These are phyloP conservation scores for Sarcoramphus papa DNA, from an alignment of 2,797 vertebrate genomes.

Conservation along the genomic window DNA sequence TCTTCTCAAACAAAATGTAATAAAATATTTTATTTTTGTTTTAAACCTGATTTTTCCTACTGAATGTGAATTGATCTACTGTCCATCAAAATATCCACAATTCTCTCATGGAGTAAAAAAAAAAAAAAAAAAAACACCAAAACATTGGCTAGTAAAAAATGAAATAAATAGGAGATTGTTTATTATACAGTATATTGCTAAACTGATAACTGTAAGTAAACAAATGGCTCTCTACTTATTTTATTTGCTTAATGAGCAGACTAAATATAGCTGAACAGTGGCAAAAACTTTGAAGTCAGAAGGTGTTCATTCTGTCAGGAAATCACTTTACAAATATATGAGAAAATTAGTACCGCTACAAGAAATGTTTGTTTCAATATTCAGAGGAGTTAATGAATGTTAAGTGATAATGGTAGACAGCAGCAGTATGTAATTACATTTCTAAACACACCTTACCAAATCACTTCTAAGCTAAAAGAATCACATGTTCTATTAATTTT, in stretches of 20 bases:
- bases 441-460: constrained; percentile 51
- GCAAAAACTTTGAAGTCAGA: constrained; percentile 32
- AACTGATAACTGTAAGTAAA: not conserved
- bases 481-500: constrained; percentile 58
- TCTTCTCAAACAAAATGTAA: not conserved
- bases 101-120: not conserved
- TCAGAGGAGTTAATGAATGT: constrained; percentile 49
- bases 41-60: not conserved
- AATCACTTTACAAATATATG: constrained; percentile 22
- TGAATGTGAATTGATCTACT: not conserved
- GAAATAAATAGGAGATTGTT: not conserved
- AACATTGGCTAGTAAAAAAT: not conserved
- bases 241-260: not conserved
- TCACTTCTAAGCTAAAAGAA: constrained; percentile 40
- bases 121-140: not conserved
- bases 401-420: constrained; percentile 53
- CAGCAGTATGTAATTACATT: constrained; percentile 57
- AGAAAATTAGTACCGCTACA: constrained; percentile 23
- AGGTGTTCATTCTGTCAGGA: constrained; percentile 22
- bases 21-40: not conserved
- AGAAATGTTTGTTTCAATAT: constrained; percentile 48
- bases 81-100: not conserved
- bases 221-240: not conserved
- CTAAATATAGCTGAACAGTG: not conserved
- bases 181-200: not conserved